phyloP scores from a whole-genome alignment of 2,888 invertebrate species.

The Neuroscelio doddi region DNA sequence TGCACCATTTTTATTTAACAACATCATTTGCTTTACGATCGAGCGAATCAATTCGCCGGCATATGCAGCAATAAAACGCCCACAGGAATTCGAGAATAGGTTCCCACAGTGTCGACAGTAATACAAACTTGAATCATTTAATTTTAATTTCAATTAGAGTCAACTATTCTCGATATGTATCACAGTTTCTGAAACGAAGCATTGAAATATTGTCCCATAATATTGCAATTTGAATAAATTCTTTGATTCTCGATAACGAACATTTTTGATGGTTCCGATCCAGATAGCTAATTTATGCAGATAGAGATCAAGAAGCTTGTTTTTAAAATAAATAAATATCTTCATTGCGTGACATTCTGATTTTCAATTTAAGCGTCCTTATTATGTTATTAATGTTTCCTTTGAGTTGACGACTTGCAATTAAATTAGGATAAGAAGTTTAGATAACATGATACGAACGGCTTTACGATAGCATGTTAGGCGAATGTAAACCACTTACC shows the following conservation, averaged over 20 bases:
- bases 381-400: conserved; percentile 18
- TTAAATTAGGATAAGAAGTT: conserved; percentile 49
- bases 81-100: conserved; percentile 40
- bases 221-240: conserved; percentile 2
- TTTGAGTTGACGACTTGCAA: conserved; percentile 18
- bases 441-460: conserved; percentile 54
- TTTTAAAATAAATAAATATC: conserved; percentile 2
- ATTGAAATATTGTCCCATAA: no score
- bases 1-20: conserved; percentile 42
- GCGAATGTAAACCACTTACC: conserved; percentile 62
- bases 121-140: conserved; percentile 5
- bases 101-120: conserved; percentile 23
- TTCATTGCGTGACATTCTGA: no score
- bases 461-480: conserved; percentile 54
- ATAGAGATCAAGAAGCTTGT: neutral
- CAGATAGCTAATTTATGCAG: no score
- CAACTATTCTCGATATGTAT: conserved; percentile 8
- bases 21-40: conserved; percentile 53
- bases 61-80: conserved; percentile 47
- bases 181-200: conserved; percentile 5
- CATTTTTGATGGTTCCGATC: neutral
- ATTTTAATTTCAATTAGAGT: conserved; percentile 14
- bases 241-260: neutral
- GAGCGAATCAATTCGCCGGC: conserved; percentile 50
- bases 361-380: no score